Evolutionary conservation across 2,888 invertebrate species (phyloP).

Genomic region (Lagria hirta): DNA sequence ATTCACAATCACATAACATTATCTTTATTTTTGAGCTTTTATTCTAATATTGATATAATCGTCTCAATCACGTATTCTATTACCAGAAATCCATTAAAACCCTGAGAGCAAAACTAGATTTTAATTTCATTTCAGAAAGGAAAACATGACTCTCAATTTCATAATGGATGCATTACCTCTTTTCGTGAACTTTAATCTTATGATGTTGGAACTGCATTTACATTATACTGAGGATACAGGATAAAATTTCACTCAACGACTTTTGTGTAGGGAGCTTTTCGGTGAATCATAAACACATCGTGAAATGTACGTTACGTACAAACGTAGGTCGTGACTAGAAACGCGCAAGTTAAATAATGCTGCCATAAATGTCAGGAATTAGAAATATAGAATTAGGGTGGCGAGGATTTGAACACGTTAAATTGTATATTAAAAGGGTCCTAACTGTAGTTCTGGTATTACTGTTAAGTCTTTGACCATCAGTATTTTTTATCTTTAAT

Average conservation of each 20-base stretch:
- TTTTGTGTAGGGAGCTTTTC: conserved; percentile 13
- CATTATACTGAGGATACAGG: conserved; percentile 10
- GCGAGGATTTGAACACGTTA: conserved; percentile 35
- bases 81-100: too few species aligned
- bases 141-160: conserved; percentile 17
- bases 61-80: too few species aligned
- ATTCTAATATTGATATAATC: too few species aligned
- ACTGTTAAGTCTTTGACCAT: conserved; percentile 6
- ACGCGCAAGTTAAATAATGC: conserved; percentile 36
- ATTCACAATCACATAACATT: too few species aligned
- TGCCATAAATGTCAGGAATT: conserved; percentile 46
- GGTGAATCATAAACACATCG: conserved; percentile 25
- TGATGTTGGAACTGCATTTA: conserved; percentile 12
- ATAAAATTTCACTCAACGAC: conserved; percentile 11
- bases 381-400: conserved; percentile 43
- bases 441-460: conserved; percentile 9
- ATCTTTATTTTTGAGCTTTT: too few species aligned
- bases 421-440: conserved; percentile 34
- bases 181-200: conserved; percentile 14
- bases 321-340: conserved; percentile 23
- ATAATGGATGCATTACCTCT: conserved; percentile 18
- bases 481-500: too few species aligned
- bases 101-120: too few species aligned
- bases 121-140: conserved; percentile 13
- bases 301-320: too few species aligned